These are phyloP conservation scores for Melanotaenia pygmaea DNA, from an alignment of 2,797 vertebrate genomes.

Conservation along the genomic window DNA sequence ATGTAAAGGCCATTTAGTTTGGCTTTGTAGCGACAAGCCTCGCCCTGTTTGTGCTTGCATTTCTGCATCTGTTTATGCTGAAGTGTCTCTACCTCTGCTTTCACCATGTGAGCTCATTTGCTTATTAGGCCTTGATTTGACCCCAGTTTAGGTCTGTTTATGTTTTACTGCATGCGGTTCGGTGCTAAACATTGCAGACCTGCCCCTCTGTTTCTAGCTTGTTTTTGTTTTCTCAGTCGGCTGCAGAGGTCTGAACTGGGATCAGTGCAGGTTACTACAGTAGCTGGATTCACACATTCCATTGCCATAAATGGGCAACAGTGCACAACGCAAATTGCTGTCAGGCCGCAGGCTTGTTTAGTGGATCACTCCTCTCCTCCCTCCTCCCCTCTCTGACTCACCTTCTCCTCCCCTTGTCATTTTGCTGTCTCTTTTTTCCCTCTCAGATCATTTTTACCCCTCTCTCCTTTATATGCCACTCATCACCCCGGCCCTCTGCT, in stretches of 20 bases:
- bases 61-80: neutral
- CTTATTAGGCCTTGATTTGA: conserved; percentile 41
- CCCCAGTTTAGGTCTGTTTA: neutral
- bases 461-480: conserved; percentile 9
- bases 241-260: conserved; percentile 41
- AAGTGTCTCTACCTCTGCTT: conserved; percentile 9
- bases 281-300: conserved; percentile 64
- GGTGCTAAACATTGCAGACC: neutral
- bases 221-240: conserved; percentile 20
- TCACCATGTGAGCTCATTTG: conserved; percentile 13
- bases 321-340: conserved; percentile 54
- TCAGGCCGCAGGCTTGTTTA: conserved; percentile 51
- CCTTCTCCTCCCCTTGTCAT: conserved; percentile 25
- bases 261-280: conserved; percentile 68
- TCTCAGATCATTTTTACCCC: neutral
- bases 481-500: conserved; percentile 13
- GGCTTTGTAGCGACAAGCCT: neutral
- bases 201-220: neutral
- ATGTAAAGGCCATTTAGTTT: neutral
- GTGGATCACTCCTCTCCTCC: conserved; percentile 32
- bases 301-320: conserved; percentile 69
- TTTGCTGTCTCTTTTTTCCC: conserved; percentile 18
- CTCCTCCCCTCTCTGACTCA: conserved; percentile 6
- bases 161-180: neutral
- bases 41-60: neutral